These are phyloP conservation scores for Temnothorax ravouxi DNA, from an alignment of 2,888 invertebrate species.

Conservation along the genomic window DNA sequence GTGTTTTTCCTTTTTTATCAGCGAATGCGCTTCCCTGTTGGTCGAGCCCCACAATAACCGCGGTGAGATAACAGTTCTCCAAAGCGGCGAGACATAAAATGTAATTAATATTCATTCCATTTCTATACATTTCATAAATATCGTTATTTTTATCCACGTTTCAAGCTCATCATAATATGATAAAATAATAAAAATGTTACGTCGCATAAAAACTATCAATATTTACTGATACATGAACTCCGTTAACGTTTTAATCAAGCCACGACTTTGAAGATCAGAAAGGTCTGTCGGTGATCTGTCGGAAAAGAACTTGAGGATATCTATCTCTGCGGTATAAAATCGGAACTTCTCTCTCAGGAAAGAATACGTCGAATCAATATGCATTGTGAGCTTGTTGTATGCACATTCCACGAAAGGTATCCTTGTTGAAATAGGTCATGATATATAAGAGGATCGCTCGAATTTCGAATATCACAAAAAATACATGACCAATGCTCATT, in stretches of 20 bases:
- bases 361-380: conserved; percentile 19
- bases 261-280: neutral
- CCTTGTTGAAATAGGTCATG: conserved; percentile 22
- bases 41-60: neutral
- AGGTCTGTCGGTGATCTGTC: neutral
- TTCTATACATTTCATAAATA: neutral
- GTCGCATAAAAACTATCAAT: neutral
- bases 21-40: neutral
- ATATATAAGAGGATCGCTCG: conserved; percentile 22
- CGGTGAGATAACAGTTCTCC: neutral
- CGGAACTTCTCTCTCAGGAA: neutral
- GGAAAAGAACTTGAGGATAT: neutral
- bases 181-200: neutral
- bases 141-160: neutral
- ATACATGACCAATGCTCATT: conserved; percentile 14
- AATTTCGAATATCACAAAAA: conserved; percentile 35
- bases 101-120: neutral
- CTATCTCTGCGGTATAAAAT: neutral
- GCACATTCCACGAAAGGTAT: neutral
- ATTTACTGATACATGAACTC: neutral
- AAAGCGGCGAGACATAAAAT: neutral
- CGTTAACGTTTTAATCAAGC: neutral
- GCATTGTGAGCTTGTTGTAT: neutral
- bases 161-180: neutral
- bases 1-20: neutral